Conservation (phyloP, 2,888 invertebrate species). For the Deilephila elpenor region DNA sequence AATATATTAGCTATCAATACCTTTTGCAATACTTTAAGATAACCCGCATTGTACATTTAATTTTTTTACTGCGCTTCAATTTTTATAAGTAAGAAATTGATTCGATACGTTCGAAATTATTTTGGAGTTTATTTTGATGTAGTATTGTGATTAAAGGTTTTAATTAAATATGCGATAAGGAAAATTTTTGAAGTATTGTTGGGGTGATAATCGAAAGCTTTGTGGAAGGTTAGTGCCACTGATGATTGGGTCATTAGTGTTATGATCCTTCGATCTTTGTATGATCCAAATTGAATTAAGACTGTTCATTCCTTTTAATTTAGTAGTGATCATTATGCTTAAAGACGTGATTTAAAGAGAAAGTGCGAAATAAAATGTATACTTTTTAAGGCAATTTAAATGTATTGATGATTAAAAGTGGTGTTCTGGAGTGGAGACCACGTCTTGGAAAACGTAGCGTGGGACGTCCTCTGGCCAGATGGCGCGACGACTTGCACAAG, state of each 20-base stretch:
- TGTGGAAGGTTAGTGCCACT: not conserved
- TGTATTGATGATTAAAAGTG: too few species aligned
- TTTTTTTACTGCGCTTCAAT: conserved; percentile 10
- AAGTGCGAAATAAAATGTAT: too few species aligned
- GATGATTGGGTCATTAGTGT: not conserved
- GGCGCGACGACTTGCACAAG: too few species aligned
- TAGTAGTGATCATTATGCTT: too few species aligned
- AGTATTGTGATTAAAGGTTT: not conserved
- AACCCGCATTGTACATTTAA: not conserved
- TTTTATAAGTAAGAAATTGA: conserved; percentile 7
- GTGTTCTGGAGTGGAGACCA: too few species aligned
- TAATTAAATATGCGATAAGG: conserved; percentile 5
- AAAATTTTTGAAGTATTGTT: not conserved
- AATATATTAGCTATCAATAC: not conserved
- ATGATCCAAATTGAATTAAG: not conserved
- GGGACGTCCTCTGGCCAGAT: too few species aligned
- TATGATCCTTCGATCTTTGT: not conserved
- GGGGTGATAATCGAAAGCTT: not conserved
- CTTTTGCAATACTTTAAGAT: conserved; percentile 2
- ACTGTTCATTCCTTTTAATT: not conserved
- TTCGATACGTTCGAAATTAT: conserved; percentile 10
- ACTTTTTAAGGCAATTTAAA: too few species aligned
- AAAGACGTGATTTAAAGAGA: too few species aligned
- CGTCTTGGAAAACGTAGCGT: too few species aligned
- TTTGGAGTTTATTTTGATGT: not conserved